Conservation (phyloP, 92 coral and sea anemone genomes). For the Epizoanthus stellaris region DNA sequence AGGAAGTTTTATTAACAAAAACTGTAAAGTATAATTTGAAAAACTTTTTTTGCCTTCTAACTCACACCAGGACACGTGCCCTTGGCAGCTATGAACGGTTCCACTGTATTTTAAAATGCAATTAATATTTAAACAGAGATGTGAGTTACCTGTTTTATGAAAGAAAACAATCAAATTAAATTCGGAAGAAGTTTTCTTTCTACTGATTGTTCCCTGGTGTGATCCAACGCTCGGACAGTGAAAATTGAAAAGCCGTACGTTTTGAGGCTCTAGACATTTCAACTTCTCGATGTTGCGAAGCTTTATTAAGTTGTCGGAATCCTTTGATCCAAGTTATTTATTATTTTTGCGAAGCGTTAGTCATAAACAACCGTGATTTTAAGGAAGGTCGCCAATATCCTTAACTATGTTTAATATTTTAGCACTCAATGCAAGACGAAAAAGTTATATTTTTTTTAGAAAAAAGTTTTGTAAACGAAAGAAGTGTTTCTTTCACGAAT, state of each 20-base stretch:
- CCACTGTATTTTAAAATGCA: slow-evolving; percentile 19
- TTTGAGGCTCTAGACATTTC: not conserved
- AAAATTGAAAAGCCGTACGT: not conserved
- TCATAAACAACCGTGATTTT: slow-evolving; percentile 26
- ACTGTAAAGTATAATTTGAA: not conserved
- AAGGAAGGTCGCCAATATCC: slow-evolving; percentile 30
- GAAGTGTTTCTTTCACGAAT: not conserved
- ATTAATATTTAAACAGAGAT: slow-evolving; percentile 21
- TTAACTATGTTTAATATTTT: slow-evolving; percentile 3
- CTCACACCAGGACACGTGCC: not conserved
- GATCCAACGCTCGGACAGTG: not conserved
- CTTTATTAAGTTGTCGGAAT: not conserved
- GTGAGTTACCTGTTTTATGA: slow-evolving; percentile 33
- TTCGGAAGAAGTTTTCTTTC: slow-evolving; percentile 9
- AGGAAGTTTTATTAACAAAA: no score
- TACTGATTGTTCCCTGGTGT: slow-evolving; percentile 1
- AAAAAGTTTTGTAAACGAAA: not conserved
- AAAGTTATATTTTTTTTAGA: not conserved
- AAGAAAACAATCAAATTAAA: slow-evolving; percentile 30
- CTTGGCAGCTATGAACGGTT: slow-evolving; percentile 2
- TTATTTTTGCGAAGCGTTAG: not conserved
- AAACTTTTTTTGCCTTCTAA: not conserved
- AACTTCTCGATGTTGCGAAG: not conserved
- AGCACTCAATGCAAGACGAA: not conserved
- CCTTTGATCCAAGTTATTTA: slow-evolving; percentile 39